phyloP scores from a whole-genome alignment of 2,797 vertebrate species.

The Taenioides sp. region DNA sequence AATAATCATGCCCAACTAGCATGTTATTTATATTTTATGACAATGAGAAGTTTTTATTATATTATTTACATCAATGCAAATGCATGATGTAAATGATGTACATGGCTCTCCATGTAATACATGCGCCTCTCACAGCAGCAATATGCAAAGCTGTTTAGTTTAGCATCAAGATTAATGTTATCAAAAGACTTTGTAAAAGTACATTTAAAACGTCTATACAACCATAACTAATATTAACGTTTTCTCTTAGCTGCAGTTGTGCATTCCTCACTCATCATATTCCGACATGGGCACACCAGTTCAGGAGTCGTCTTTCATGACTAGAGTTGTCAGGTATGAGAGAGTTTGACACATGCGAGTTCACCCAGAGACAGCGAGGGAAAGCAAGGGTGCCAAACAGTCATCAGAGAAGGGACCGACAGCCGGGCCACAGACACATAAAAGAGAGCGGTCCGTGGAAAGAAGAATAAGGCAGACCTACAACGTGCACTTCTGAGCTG shows the following conservation, averaged over 20 bases:
- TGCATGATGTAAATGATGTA: too few relatives aligned
- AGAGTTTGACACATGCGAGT: constrained; percentile 54
- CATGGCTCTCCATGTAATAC: neutral
- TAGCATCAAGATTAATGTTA: neutral
- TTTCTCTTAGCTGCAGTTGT: constrained; percentile 61
- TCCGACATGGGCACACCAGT: constrained; percentile 50
- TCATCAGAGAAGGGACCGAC: constrained; percentile 16
- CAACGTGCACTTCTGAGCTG: constrained; percentile 14
- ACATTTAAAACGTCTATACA: neutral
- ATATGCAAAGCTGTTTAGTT: neutral
- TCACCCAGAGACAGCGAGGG: constrained; percentile 21
- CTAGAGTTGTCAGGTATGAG: constrained; percentile 45
- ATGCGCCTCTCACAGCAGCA: neutral
- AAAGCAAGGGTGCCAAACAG: constrained; percentile 36
- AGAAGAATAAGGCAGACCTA: constrained; percentile 28
- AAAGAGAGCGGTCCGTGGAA: constrained; percentile 7
- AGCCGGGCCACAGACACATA: constrained; percentile 36
- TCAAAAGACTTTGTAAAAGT: neutral
- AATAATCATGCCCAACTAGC: too few relatives aligned
- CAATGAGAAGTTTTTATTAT: neutral
- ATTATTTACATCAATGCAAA: neutral
- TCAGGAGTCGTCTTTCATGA: constrained; percentile 58
- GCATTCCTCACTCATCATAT: constrained; percentile 52
- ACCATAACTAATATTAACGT: neutral
- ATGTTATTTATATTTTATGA: neutral